A percentile compares a stretch with the other conserved stretches of the same genome.
Evolutionary conservation across 1,140 invertebrate genomes (phyloP).

Genomic region (Holcopasites calliopsidis): DNA sequence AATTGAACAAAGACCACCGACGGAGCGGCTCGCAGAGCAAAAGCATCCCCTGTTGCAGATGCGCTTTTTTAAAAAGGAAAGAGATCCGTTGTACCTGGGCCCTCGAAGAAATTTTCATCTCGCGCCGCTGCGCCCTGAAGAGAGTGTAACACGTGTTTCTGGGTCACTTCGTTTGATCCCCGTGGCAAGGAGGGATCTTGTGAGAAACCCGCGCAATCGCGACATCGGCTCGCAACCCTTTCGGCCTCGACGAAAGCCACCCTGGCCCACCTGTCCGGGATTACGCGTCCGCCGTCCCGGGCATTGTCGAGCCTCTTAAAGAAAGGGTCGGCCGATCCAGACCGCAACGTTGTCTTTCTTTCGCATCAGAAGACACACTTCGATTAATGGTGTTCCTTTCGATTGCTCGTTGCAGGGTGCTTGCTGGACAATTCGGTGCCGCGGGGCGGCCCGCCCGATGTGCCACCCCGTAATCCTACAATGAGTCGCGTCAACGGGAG

Average conservation of each 20-base stretch:
- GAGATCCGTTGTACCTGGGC: background rate
- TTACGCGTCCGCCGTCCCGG: constrained; percentile 60
- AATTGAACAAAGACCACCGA: background rate
- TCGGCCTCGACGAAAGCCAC: constrained; percentile 55
- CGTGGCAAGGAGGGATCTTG: constrained; percentile 14
- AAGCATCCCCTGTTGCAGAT: background rate
- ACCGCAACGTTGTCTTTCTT: constrained; percentile 9
- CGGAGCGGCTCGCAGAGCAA: background rate
- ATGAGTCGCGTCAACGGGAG: constrained; percentile 93
- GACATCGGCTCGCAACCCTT: constrained; percentile 65
- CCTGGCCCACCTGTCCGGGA: constrained; percentile 65
- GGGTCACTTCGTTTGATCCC: constrained; percentile 37
- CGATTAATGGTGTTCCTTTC: constrained; percentile 2
- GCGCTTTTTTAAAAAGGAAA: background rate
- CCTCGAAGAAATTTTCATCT: constrained; percentile 29
- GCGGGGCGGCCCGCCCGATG: constrained; percentile 90
- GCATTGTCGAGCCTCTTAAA: background rate
- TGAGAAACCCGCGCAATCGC: constrained; percentile 64
- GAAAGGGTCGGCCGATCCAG: constrained; percentile 10
- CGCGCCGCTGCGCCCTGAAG: constrained; percentile 1
- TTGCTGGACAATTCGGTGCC: constrained; percentile 89
- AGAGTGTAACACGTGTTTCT: constrained; percentile 24
- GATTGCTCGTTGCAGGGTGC: constrained; percentile 86
- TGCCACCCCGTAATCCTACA: constrained; percentile 91
- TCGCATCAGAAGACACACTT: too few relatives aligned